phyloP scores from a whole-genome alignment of 1,140 invertebrate species.

The Caenorhabditis brenneri region DNA sequence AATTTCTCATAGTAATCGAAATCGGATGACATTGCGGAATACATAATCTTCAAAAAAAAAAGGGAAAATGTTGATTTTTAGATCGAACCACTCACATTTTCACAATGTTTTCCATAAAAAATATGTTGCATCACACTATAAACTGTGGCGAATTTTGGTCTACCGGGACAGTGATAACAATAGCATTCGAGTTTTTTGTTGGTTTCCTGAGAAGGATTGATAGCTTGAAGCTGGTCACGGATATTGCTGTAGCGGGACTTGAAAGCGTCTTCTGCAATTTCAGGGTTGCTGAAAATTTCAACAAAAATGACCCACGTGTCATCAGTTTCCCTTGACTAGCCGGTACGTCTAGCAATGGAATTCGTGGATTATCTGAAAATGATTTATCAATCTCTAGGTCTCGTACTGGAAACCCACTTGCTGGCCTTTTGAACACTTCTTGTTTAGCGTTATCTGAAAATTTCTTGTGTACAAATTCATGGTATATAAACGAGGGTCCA shows the following conservation, averaged over 20 bases:
- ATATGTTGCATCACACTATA: background rate
- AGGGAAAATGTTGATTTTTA: no score
- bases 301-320: no score
- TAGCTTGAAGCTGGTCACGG: background rate
- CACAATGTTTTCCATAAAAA: background rate
- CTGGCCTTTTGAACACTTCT: background rate
- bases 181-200: background rate
- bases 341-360: background rate
- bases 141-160: background rate
- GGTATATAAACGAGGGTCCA: no score
- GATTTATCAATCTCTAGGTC: background rate
- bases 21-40: background rate
- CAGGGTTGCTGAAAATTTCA: no score
- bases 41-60: no score
- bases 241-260: background rate
- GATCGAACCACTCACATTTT: no score
- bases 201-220: background rate
- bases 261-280: background rate
- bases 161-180: background rate
- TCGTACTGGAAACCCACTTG: background rate
- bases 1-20: background rate
- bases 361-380: background rate
- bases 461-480: no score
- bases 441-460: background rate
- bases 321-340: no score